A percentile compares a stretch with the other conserved stretches of the same genome.
These are phyloP conservation scores for Scaptomyza pallida DNA, from an alignment of 1,140 invertebrate genomes.

Conservation along the genomic window DNA sequence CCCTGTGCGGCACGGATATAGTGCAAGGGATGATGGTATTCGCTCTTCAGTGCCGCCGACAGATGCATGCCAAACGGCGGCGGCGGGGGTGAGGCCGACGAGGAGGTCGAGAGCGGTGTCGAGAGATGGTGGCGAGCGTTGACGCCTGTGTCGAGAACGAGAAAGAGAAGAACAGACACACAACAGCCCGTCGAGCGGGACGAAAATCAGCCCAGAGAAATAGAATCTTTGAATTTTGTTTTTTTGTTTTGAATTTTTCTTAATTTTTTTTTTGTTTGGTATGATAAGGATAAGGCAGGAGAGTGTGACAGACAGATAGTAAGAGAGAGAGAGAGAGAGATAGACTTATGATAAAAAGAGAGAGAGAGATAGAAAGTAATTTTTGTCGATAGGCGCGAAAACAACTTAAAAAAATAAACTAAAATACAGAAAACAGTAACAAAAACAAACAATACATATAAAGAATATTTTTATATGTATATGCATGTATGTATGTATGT, in stretches of 20 bases:
- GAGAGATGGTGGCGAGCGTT: conserved; percentile 79
- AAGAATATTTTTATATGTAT: conserved; percentile 3
- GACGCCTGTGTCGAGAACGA: conserved; percentile 82
- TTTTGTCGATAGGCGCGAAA: conserved; percentile 50
- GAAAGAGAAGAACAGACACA: conserved; percentile 84
- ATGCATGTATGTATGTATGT: conserved; percentile 14
- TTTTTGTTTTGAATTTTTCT: conserved; percentile 57
- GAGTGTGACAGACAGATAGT: conserved; percentile 49
- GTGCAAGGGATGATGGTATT: conserved; percentile 70
- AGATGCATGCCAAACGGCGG: conserved; percentile 76
- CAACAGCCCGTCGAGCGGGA: conserved; percentile 83
- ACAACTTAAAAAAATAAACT: conserved; percentile 57
- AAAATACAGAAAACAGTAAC: conserved; percentile 36
- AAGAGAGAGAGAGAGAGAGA: conserved; percentile 38
- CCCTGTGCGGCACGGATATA: conserved; percentile 71
- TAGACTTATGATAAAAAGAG: conserved; percentile 27
- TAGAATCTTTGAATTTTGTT: conserved; percentile 69
- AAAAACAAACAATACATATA: conserved; percentile 30
- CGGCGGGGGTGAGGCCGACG: conserved; percentile 76
- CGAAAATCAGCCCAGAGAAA: conserved; percentile 84
- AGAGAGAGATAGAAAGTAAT: conserved; percentile 24
- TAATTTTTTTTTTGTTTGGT: conserved; percentile 45
- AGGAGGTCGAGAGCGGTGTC: conserved; percentile 77
- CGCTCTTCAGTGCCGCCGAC: conserved; percentile 74
- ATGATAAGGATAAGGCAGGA: conserved; percentile 61